Percentiles rank a stretch among this genome's conserved stretches.
phyloP scores from a whole-genome alignment of 2,888 invertebrate genomes.

The Didymodactylos carnosus region DNA sequence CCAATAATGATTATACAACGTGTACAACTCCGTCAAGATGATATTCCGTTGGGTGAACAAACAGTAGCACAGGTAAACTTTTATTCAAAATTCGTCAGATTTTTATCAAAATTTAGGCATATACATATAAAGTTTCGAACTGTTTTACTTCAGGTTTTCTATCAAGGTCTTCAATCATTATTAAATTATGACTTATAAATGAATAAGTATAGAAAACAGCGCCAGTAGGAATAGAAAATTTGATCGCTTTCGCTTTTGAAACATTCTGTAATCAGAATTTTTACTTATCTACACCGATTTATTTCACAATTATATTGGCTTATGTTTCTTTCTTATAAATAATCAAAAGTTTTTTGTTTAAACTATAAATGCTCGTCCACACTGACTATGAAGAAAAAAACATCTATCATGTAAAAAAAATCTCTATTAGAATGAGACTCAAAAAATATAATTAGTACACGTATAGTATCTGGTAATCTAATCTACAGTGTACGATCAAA shows the following conservation, averaged over 20 bases:
- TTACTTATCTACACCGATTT: no score
- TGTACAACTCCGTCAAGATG: slow-evolving; percentile 75
- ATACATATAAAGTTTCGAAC: neutral
- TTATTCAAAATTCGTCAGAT: neutral
- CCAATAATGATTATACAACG: slow-evolving; percentile 72
- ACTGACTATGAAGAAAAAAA: no score
- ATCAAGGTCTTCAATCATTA: neutral
- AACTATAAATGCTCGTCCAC: no score
- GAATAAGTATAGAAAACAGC: neutral
- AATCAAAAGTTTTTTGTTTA: no score
- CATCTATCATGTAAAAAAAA: no score
- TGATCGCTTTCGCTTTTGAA: neutral
- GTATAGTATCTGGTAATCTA: no score
- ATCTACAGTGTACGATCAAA: no score
- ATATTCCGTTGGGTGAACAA: slow-evolving; percentile 89
- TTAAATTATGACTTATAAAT: neutral
- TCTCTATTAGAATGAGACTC: no score
- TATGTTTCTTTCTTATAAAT: no score
- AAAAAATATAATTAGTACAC: no score
- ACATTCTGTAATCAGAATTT: no score
- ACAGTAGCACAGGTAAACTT: slow-evolving; percentile 85
- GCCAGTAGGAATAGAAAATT: neutral
- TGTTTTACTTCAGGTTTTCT: neutral
- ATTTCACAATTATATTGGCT: no score
- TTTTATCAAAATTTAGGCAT: neutral